Conservation (phyloP, 2,113 vertebrate species). For the Alligator sinensis region DNA sequence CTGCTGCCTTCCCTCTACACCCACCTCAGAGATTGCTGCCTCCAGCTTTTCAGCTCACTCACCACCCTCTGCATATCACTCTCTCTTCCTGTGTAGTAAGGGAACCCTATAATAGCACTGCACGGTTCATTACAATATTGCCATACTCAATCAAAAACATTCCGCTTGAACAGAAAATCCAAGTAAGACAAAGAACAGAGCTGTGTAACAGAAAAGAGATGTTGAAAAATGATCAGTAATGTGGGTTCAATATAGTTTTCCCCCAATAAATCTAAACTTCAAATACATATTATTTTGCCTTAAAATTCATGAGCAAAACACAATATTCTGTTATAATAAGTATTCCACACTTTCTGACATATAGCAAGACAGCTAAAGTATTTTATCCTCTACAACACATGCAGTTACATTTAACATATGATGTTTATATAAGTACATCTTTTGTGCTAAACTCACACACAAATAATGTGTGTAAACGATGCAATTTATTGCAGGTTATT, state of each 20-base stretch:
- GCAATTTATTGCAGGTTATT: neutral
- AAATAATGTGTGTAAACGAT: neutral
- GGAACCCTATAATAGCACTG: rapidly evolving
- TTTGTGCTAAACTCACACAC: neutral
- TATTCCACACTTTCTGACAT: neutral
- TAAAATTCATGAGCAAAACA: neutral
- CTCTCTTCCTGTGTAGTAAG: neutral
- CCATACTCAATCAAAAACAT: neutral
- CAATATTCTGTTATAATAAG: neutral
- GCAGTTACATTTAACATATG: neutral
- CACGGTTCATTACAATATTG: rapidly evolving
- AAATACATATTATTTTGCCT: neutral
- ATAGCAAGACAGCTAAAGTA: neutral
- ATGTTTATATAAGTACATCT: neutral
- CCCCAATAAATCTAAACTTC: neutral
- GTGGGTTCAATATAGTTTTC: neutral
- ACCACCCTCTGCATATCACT: rapidly evolving
- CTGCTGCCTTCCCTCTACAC: neutral
- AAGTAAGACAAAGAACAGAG: neutral
- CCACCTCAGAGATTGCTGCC: neutral
- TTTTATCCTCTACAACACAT: neutral
- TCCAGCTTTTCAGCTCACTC: neutral
- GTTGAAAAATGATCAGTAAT: neutral
- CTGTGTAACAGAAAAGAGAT: rapidly evolving
- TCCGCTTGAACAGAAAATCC: neutral